Base-by-base conservation (phyloP, 2,888 invertebrate genomes). In the Leucophenga montana region DNA sequence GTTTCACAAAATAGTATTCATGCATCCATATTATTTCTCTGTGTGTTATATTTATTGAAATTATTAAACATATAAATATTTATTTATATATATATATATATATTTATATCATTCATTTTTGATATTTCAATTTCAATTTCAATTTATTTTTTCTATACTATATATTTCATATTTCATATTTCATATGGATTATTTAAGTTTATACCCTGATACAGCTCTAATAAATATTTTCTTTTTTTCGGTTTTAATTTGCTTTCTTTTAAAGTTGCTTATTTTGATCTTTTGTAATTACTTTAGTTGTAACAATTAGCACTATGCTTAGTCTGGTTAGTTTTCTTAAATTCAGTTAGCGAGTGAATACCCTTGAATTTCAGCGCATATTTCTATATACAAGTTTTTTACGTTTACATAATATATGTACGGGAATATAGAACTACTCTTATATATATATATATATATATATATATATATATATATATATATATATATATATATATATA, bases 81-180 rank as follows among this genome's bases (percentile, higher is more conserved):
- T 14, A 14, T 11, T 50, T n/a, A 18, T 50, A 50, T 16, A 50
- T 18, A 8, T 50, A 16, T n/a, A 16, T 16, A n/a, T n/a, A 50
- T 50, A 50, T 50, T 14, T n/a, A 50, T 50, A 50, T 50, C n/a
- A n/a, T n/a, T n/a, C n/a, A 50, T 50, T n/a, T 54, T 20, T 20
- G 5, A 11, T 54, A 20, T 48, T 65, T 65, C n/a, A n/a, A n/a
- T n/a, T n/a, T n/a, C n/a, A n/a, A 31, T 11, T 22, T 11, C 50
- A n/a, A 27, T 46, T 16, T 64, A 50, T 20, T 53, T 65, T 48
- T 18, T 65, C n/a, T 46, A n/a, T n/a, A n/a, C n/a, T n/a, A n/a
- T n/a, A n/a, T 22, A 20, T 14, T 62, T 39, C 3, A 20, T 54
- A 18, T 20, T 5, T 20, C 13, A 18, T 18, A 4, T 20, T 5